Base-by-base conservation (phyloP, 2,113 vertebrate genomes). In the Pardalotus punctatus region DNA sequence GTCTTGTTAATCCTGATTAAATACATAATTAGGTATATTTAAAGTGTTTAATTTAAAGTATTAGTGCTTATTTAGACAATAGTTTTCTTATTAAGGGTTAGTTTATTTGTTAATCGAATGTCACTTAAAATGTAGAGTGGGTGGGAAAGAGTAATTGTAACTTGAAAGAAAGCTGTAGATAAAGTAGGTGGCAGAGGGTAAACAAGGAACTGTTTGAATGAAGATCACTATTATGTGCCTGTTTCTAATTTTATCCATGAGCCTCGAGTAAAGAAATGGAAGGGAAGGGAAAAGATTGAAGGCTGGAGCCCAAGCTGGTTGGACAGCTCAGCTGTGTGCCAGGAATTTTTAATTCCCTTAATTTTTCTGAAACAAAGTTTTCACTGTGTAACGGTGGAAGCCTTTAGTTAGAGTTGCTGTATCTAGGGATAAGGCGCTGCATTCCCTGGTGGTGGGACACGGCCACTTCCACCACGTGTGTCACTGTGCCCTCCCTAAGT, bases 61-160 rank as follows among this genome's bases (percentile, higher is more conserved):
- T 94, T 96, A 88, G 71, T 61, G 36, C 53, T 95, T 96, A 96
- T 96, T 93, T 94, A 95, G 90, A 96, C 92, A 97, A 95, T 92
- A 93, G 90, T 86, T 95, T 94, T 96, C 82, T 94, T 97, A 92
- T 93, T 97, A 96, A 92, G 53, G 23, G 28, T 81, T 90, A 90
- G 56, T 90, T 93, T 96, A 86, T 92, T 92, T 95, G 76, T 92
- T 95, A 96, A 90, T 95, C 93, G 88, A 90, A 93, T 57, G 88
- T 90, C 96, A 78, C 85, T 94, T 86, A 92, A 94, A 93, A 88
- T 72, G 85, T 90, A 67, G 88, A 90, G 76, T 88, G 88, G 72
- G 90, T 93, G 82, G 88, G 62, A 88, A 90, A 93, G 90, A 86
- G 51, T 92, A 88, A 94, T 96, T 78, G 60, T 90, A 72, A 83